Evolutionary conservation across 2,888 invertebrate genomes (phyloP).

Genomic region (Horisme vitalbata): DNA sequence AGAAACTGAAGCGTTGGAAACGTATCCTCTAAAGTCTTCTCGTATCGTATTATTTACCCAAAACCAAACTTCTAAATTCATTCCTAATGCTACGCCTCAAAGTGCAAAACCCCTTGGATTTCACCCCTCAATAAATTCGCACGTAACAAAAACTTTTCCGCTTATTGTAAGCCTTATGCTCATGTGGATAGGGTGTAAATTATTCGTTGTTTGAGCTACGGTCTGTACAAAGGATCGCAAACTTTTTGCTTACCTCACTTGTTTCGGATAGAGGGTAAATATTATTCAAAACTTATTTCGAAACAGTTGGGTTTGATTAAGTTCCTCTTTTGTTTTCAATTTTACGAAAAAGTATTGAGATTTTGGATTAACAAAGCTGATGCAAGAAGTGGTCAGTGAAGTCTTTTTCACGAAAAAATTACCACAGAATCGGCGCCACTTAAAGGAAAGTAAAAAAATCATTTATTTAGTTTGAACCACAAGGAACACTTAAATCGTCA

Average conservation of each 20-base stretch:
- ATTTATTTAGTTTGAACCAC: too few relatives aligned
- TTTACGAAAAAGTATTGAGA: neutral
- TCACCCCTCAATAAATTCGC: constrained; percentile 35
- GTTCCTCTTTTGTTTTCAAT: constrained; percentile 38
- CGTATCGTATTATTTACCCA: constrained; percentile 23
- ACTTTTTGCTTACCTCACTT: constrained; percentile 59
- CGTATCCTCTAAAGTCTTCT: constrained; percentile 28
- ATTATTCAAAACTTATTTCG: constrained; percentile 62
- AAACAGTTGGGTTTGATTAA: constrained; percentile 58
- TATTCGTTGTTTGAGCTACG: constrained; percentile 25
- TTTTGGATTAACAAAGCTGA: too few relatives aligned
- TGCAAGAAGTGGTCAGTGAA: too few relatives aligned
- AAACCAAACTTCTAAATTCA: constrained; percentile 25
- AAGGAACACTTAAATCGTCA: too few relatives aligned
- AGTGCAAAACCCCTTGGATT: constrained; percentile 37
- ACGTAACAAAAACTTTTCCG: constrained; percentile 20
- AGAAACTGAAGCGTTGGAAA: constrained; percentile 30
- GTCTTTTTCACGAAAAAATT: too few relatives aligned
- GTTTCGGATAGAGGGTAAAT: constrained; percentile 66
- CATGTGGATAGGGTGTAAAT: constrained; percentile 35
- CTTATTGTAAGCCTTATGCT: constrained; percentile 19
- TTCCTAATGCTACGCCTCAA: constrained; percentile 29
- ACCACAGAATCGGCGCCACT: too few relatives aligned
- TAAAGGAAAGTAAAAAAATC: too few relatives aligned
- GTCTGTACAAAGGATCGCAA: constrained; percentile 42